Evolutionary conservation across 2,888 invertebrate genomes (phyloP).

Genomic region (Drosophila stalkeri): DNA sequence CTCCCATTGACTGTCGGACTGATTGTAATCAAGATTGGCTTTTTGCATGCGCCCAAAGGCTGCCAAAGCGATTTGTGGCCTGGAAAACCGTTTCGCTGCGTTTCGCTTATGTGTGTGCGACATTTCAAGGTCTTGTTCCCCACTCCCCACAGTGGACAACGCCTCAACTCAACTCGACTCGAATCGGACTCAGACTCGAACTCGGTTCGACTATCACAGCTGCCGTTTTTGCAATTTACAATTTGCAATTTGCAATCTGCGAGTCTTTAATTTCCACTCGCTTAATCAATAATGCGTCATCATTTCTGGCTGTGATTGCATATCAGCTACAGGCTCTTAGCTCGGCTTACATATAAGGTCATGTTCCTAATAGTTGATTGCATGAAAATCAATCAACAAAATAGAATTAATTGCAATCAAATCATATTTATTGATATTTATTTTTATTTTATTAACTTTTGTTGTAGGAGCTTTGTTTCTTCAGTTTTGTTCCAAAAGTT

Average conservation of each 20-base stretch:
- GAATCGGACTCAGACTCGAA: neutral
- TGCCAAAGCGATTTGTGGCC: constrained; percentile 75
- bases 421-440: neutral
- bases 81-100: constrained; percentile 66
- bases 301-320: constrained; percentile 33
- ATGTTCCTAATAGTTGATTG: neutral
- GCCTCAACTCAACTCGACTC: constrained; percentile 6
- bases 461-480: neutral
- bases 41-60: constrained; percentile 67
- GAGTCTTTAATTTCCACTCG: constrained; percentile 63
- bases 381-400: neutral
- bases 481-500: neutral
- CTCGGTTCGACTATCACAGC: constrained; percentile 18
- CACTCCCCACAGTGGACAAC: constrained; percentile 29
- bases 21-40: constrained; percentile 81
- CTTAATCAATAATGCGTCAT: constrained; percentile 59
- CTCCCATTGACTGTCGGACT: constrained; percentile 60
- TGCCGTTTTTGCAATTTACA: constrained; percentile 35
- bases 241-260: constrained; percentile 44
- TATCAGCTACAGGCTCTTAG: constrained; percentile 31
- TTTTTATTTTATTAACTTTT: neutral
- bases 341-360: constrained; percentile 17
- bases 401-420: neutral
- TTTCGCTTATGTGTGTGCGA: constrained; percentile 58
- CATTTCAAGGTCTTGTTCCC: constrained; percentile 69